These are phyloP conservation scores for Drosophila nr. perissopoda DNA, from an alignment of 2,888 invertebrate genomes.

Conservation along the genomic window DNA sequence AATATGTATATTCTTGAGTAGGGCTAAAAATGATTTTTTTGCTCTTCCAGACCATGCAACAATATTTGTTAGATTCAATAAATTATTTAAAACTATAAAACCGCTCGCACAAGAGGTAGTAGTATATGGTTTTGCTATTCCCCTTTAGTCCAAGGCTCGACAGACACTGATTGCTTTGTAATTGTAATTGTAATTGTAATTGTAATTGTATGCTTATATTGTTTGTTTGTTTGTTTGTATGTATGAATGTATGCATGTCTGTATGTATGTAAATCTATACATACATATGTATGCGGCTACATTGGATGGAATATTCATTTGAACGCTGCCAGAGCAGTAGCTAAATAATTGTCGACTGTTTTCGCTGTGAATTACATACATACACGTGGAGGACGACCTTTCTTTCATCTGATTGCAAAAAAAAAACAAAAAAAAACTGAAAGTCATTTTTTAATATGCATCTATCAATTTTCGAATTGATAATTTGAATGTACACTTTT, in stretches of 20 bases:
- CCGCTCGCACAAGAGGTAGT: constrained; percentile 57
- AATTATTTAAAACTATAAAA: constrained; percentile 53
- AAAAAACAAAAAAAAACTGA: not conserved
- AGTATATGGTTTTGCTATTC: constrained; percentile 33
- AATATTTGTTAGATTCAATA: constrained; percentile 39
- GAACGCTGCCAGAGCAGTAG: constrained; percentile 4
- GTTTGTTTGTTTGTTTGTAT: not conserved
- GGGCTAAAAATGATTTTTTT: constrained; percentile 25
- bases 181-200: constrained; percentile 12
- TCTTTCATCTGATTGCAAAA: not conserved
- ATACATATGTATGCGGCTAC: constrained; percentile 8
- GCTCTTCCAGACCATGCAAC: constrained; percentile 19
- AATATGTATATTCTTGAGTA: constrained; percentile 27
- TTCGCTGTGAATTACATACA: not conserved
- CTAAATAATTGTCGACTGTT: not conserved
- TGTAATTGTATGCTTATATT: constrained; percentile 2
- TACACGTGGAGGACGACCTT: not conserved
- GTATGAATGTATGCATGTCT: constrained; percentile 1
- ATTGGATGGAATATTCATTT: constrained; percentile 48
- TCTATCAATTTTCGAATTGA: not conserved
- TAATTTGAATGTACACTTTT: not conserved
- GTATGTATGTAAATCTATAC: constrained; percentile 6
- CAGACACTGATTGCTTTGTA: constrained; percentile 34
- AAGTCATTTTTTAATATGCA: not conserved
- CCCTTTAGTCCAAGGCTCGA: constrained; percentile 18